A percentile compares a stretch with the other conserved stretches of the same genome.
These are phyloP conservation scores for Matsumyia berberina DNA, from an alignment of 2,888 invertebrate species.

Conservation along the genomic window DNA sequence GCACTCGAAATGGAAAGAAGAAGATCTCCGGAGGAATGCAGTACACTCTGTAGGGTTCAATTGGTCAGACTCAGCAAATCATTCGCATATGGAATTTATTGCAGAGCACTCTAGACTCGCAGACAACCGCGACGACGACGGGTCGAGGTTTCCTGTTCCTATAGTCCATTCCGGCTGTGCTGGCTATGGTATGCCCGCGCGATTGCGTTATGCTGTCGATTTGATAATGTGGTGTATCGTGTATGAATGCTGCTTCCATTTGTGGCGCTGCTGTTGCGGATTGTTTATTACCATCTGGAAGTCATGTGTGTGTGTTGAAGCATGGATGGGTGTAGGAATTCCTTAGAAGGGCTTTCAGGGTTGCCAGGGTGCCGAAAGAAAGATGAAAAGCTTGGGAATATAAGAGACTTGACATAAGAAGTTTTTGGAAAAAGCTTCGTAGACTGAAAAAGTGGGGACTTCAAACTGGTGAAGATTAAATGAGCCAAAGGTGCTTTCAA, in stretches of 20 bases:
- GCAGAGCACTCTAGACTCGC: slow-evolving; percentile 16
- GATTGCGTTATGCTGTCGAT: slow-evolving; percentile 74
- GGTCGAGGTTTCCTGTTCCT: slow-evolving; percentile 20
- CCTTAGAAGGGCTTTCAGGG: slow-evolving; percentile 22
- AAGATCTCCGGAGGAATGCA: slow-evolving; percentile 9
- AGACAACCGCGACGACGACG: slow-evolving; percentile 5
- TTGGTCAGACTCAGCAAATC: slow-evolving; percentile 71
- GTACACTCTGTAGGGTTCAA: slow-evolving; percentile 58
- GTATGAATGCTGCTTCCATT: slow-evolving; percentile 68
- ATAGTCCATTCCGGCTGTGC: not conserved
- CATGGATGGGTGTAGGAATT: slow-evolving; percentile 1
- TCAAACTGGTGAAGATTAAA: too few relatives aligned
- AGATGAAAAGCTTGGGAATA: too few relatives aligned
- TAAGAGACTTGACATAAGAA: too few relatives aligned
- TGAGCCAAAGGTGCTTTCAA: too few relatives aligned
- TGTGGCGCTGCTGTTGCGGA: slow-evolving; percentile 51
- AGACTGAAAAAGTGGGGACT: too few relatives aligned
- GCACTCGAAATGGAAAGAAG: slow-evolving; percentile 22
- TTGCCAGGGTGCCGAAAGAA: too few relatives aligned
- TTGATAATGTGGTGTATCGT: slow-evolving; percentile 75
- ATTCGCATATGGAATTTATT: slow-evolving; percentile 62
- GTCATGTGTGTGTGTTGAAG: slow-evolving; percentile 3
- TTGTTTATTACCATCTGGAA: slow-evolving; percentile 54
- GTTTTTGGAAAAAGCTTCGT: too few relatives aligned
- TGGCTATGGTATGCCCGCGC: slow-evolving; percentile 17